Percentiles rank a stretch among this genome's conserved stretches.
Evolutionary conservation across 2,888 invertebrate genomes (phyloP).

Genomic region (Polydrusus pterygomalis): DNA sequence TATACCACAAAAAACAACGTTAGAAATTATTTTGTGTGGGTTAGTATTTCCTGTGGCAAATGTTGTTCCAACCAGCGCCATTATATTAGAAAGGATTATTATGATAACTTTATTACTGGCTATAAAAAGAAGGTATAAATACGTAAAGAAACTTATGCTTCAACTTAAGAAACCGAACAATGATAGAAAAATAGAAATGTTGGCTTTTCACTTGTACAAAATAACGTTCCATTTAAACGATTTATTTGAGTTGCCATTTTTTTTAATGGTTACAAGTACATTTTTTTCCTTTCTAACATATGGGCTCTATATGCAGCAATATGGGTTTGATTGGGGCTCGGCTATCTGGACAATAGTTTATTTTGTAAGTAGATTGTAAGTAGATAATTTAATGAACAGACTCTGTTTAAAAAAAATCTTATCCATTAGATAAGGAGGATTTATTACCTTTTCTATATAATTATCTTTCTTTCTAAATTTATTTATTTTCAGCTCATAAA

Average conservation of each 20-base stretch:
- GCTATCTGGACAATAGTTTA: background rate
- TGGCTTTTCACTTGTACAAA: background rate
- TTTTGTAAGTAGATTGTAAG: too few species aligned
- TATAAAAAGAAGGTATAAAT: background rate
- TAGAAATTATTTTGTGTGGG: background rate
- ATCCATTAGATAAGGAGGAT: too few species aligned
- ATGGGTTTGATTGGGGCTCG: background rate
- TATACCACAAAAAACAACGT: background rate
- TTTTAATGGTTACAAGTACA: background rate
- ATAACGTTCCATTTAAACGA: background rate
- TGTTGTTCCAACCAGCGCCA: background rate
- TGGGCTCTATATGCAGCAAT: background rate
- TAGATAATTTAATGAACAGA: too few species aligned
- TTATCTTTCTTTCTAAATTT: too few species aligned
- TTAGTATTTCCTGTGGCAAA: background rate
- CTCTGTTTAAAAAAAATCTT: too few species aligned
- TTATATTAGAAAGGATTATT: background rate
- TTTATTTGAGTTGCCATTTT: background rate
- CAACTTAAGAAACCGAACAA: background rate
- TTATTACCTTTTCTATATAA: too few species aligned
- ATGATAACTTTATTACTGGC: background rate
- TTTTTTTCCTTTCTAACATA: background rate
- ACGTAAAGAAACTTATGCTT: background rate
- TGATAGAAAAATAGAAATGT: background rate
- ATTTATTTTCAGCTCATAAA: too few species aligned